These are phyloP conservation scores for Gadopsis marmoratus DNA, from an alignment of 2,797 vertebrate genomes.

Conservation along the genomic window DNA sequence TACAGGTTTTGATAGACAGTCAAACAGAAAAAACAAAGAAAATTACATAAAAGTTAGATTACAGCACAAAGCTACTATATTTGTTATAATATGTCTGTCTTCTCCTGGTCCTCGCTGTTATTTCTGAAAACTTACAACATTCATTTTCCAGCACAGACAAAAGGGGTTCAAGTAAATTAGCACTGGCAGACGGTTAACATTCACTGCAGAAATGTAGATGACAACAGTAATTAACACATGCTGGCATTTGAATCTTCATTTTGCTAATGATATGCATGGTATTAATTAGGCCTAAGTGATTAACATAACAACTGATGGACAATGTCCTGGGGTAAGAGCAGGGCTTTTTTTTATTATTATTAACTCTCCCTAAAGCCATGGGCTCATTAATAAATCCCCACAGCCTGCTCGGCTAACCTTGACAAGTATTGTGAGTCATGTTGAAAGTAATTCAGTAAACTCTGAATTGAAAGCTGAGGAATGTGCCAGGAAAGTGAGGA, in stretches of 20 bases:
- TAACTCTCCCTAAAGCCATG: conserved; percentile 70
- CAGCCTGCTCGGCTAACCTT: conserved; percentile 80
- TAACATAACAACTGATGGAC: conserved; percentile 86
- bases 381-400: conserved; percentile 76
- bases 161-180: conserved; percentile 63
- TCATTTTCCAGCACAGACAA: conserved; percentile 62
- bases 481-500: background rate
- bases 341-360: conserved; percentile 59
- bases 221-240: conserved; percentile 81
- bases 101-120: background rate
- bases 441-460: conserved; percentile 58
- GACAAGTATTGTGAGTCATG: conserved; percentile 59
- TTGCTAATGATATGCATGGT: conserved; percentile 86
- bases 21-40: conserved; percentile 7
- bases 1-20: conserved; percentile 32
- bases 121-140: conserved; percentile 24
- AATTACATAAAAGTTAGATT: background rate
- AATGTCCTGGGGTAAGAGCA: conserved; percentile 80
- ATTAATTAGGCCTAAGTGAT: conserved; percentile 86
- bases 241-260: conserved; percentile 84
- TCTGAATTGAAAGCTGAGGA: conserved; percentile 36
- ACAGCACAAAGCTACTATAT: background rate
- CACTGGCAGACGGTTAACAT: conserved; percentile 72
- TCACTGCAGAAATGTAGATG: conserved; percentile 65
- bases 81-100: background rate